Base-by-base conservation (phyloP, 92 coral and sea anemone genomes). In the Phymanthus crucifer region DNA sequence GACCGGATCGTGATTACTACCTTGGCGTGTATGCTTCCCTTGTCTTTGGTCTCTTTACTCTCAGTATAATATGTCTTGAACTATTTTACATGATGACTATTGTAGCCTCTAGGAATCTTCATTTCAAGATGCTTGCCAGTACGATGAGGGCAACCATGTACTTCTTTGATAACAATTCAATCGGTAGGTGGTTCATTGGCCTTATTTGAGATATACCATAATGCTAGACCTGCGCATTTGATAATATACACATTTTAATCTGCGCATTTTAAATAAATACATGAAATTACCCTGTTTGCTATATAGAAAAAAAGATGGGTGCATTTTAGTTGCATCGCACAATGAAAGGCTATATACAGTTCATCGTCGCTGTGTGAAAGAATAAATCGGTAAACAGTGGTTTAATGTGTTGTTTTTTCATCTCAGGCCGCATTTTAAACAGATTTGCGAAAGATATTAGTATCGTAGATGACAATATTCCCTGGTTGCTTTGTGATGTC, bases 91-190 rank as follows among this genome's bases (percentile, higher is more conserved):
- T 56, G 24, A 24, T 91, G 78, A 86, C 87, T 27, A 33, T 89
- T 12, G 89, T 89, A 18, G 89, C 96, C 9, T 89, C 91, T 18
- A 89, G 73, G 72, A 89, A 74, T 27, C 89, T 91, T 12, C 90
- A 91, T 40, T 38, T 43, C 36, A 78, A 69, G 45, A 91, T 91
- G 96, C 75, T 91, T 31, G 57, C 65, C 13, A 83, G 90, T 43
- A 58, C 85, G 8, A 83, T 91, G 72, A 83, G 84, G 32, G 87
- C 96, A 2, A 86, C 92, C 34, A 87, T 86, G 87, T 89, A 86
- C 69, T 91, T 91, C 85, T 91, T 91, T 66, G 96, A 91, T 65
- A 91, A 84, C 50, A 91, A 89, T 80, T 91, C 96, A 12, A 80
- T 88, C 33, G 92, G 92, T 88, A 40, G 73, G 87, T 23, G 73